These are phyloP conservation scores for Phaethornis superciliosus DNA, from an alignment of 2,113 vertebrate species.

Conservation along the genomic window DNA sequence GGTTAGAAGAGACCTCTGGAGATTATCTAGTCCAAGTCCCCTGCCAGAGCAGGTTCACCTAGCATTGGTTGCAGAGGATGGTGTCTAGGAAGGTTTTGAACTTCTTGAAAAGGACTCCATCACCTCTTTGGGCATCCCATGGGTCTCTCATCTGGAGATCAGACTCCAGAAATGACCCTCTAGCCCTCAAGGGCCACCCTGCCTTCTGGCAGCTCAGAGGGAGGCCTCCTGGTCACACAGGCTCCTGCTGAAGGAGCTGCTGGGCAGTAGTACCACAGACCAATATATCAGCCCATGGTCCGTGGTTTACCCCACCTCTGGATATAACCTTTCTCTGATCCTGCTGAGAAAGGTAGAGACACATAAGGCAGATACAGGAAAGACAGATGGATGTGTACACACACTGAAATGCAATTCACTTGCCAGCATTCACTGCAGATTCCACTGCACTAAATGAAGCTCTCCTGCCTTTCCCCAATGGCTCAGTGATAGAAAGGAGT, in stretches of 20 bases:
- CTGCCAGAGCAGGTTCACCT: too few relatives aligned
- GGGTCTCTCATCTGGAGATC: neutral
- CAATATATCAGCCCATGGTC: neutral
- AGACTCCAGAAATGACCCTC: neutral
- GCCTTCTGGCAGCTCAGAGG: neutral
- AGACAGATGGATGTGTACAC: constrained; percentile 28
- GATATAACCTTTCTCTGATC: neutral
- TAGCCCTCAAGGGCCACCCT: neutral
- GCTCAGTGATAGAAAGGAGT: constrained; percentile 68
- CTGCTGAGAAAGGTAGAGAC: neutral
- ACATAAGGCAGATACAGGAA: neutral
- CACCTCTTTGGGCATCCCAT: too few relatives aligned
- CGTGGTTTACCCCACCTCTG: neutral
- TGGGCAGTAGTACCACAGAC: neutral
- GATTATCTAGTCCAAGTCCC: too few relatives aligned
- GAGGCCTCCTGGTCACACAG: neutral
- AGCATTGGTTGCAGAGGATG: too few relatives aligned
- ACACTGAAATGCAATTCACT: constrained; percentile 49
- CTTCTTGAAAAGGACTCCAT: too few relatives aligned
- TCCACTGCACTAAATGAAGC: constrained; percentile 60
- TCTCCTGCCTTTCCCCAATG: constrained; percentile 55
- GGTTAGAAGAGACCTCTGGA: too few relatives aligned
- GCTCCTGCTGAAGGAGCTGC: neutral
- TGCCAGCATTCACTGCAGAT: constrained; percentile 8
- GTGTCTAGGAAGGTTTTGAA: too few relatives aligned